These are phyloP conservation scores for Scaptomyza reducta DNA, from an alignment of 2,888 invertebrate genomes.

Conservation along the genomic window DNA sequence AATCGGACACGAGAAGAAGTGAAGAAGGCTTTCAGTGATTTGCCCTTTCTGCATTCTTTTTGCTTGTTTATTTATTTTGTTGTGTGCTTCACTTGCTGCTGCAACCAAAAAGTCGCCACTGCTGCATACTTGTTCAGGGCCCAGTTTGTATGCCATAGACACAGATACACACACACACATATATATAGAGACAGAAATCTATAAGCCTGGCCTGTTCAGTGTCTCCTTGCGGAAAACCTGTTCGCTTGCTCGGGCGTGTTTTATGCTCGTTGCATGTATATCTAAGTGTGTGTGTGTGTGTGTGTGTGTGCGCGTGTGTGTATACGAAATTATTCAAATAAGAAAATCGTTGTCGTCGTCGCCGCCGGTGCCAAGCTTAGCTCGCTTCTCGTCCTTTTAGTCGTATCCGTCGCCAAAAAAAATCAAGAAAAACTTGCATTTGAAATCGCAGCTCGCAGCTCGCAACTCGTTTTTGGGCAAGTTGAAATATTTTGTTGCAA, in stretches of 20 bases:
- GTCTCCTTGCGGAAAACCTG: slow-evolving; percentile 71
- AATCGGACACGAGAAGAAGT: slow-evolving; percentile 9
- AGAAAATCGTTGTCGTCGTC: slow-evolving; percentile 58
- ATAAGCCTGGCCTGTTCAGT: slow-evolving; percentile 33
- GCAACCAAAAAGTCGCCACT: slow-evolving; percentile 46
- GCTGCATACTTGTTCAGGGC: slow-evolving; percentile 47
- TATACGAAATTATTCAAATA: slow-evolving; percentile 77
- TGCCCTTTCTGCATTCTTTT: slow-evolving; percentile 74
- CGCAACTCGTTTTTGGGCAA: slow-evolving; percentile 31
- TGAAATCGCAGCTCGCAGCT: slow-evolving; percentile 48
- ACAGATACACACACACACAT: slow-evolving; percentile 36
- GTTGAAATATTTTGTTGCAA: slow-evolving; percentile 18
- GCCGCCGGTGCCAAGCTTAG: slow-evolving; percentile 19
- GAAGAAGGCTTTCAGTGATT: slow-evolving; percentile 32
- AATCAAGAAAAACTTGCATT: slow-evolving; percentile 39
- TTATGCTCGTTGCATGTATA: slow-evolving; percentile 35
- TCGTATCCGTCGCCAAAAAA: slow-evolving; percentile 23
- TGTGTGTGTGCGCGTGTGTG: slow-evolving; percentile 35
- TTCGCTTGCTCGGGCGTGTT: slow-evolving; percentile 64
- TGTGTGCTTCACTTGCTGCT: slow-evolving; percentile 72
- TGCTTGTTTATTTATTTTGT: slow-evolving; percentile 61
- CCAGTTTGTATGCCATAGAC: slow-evolving; percentile 59
- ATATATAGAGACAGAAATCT: slow-evolving; percentile 1
- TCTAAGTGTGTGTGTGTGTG: slow-evolving; percentile 50
- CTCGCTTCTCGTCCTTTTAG: slow-evolving; percentile 45